Base-by-base conservation (phyloP, 1,140 invertebrate genomes). In the Mamestra configurata region DNA sequence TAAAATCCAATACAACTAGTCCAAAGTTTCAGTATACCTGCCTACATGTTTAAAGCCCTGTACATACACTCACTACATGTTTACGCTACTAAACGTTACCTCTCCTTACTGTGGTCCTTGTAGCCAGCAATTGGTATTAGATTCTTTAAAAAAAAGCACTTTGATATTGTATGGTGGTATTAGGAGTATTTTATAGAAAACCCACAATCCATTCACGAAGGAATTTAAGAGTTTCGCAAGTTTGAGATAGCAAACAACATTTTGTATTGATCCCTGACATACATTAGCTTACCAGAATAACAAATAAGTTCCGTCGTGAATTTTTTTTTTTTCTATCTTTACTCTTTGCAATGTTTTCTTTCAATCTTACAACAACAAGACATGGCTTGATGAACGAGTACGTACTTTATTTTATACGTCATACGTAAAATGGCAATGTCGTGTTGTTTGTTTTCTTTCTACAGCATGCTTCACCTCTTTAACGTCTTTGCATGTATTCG, bases 331-430 rank as follows among this genome's bases (percentile, higher is more conserved):
- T 83, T 84, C 79, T 88, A 83, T 85, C 77, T 81, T 84, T 86
- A 88, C 89, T 93, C 92, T 95, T 95, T 95, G 93, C 93, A 95
- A 95, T 95, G 93, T 95, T 95, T 95, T 92, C 92, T 90, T 91
- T 88, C 61, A 82, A 83, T 84, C 18, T 53, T 72, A 64, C 77
- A 81, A 83, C 83, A 86, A 77, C 79, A 84, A 72, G 79, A 81
- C 77, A 84, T 78, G 31, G 81, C 79, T 79, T 81, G 72, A 37
- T 80, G 20, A 76, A 61, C 35, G 55, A 59, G 71, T 46, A 24
- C 43, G 57, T 46, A 59, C 57, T 76, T 55, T 43, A 46, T 64
- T 22, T 27, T 40, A 61, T 46, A n/a, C 53, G 68, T 27, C 57
- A 61, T 46, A n/a, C 53, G 68, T 71, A 24, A 49, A 64, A 64